Conservation (phyloP, 2,888 invertebrate genomes). For the Amblyjoppa proteus region DNA sequence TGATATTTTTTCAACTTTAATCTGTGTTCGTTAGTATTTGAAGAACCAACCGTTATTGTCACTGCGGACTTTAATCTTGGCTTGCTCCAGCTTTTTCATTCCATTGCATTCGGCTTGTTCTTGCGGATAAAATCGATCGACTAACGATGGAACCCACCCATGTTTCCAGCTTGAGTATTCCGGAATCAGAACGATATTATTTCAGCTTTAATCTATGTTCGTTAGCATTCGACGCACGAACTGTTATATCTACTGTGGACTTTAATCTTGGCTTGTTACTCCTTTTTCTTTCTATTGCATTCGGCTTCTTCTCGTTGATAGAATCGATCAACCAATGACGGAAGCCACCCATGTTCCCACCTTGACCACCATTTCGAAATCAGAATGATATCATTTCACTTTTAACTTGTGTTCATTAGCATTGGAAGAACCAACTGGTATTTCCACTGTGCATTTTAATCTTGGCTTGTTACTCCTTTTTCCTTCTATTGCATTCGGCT, state of each 20-base stretch:
- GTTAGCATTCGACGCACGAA: not conserved
- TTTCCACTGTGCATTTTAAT: too few species aligned
- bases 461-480: too few species aligned
- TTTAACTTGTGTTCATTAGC: too few species aligned
- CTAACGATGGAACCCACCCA: not conserved
- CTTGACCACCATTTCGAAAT: not conserved
- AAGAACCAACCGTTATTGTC: not conserved
- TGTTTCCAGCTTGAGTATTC: not conserved
- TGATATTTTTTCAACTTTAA: not conserved
- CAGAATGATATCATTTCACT: too few species aligned
- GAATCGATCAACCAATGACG: slow-evolving; percentile 32
- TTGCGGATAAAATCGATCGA: not conserved
- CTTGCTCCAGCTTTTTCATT: not conserved
- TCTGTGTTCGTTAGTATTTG: not conserved
- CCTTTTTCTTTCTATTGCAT: slow-evolving; percentile 6
- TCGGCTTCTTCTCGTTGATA: not conserved
- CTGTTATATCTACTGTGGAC: slow-evolving; percentile 27
- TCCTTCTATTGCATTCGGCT: too few species aligned
- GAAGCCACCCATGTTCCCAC: slow-evolving; percentile 18
- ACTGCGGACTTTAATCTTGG: not conserved
- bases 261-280: slow-evolving; percentile 2
- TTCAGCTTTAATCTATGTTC: not conserved
- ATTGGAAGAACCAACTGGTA: too few species aligned
- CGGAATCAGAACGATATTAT: not conserved
- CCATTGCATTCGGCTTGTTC: too few species aligned